These are phyloP conservation scores for Stigmatopora argus DNA, from an alignment of 2,113 vertebrate species.

Conservation along the genomic window DNA sequence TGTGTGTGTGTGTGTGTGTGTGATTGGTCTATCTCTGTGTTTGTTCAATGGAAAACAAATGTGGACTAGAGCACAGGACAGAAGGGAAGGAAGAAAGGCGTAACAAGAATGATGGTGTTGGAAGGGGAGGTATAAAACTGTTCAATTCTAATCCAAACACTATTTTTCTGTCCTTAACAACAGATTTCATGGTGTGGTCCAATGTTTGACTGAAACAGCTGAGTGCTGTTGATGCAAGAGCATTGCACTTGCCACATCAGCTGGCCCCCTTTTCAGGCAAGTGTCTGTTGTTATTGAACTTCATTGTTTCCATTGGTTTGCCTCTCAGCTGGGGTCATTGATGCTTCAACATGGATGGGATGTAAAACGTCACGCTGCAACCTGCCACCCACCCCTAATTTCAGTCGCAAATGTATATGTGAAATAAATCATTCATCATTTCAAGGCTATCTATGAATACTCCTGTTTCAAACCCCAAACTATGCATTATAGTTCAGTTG, in stretches of 20 bases:
- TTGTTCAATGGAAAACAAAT: constrained; percentile 48
- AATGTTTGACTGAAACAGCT: constrained; percentile 91
- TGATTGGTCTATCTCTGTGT: not conserved
- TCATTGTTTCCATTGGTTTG: constrained; percentile 87
- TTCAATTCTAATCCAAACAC: constrained; percentile 98
- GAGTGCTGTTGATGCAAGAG: constrained; percentile 90
- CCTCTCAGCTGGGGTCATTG: constrained; percentile 97
- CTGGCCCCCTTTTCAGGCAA: constrained; percentile 79
- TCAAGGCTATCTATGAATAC: too few species aligned
- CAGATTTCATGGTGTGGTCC: constrained; percentile 97
- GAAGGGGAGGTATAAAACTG: constrained; percentile 84
- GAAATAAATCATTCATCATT: constrained; percentile 20
- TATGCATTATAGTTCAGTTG: too few species aligned
- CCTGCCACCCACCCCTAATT: constrained; percentile 73
- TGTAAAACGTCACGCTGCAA: constrained; percentile 80
- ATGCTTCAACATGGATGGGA: constrained; percentile 86
- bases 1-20: constrained; percentile 22
- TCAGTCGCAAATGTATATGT: constrained; percentile 64
- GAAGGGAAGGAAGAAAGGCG: constrained; percentile 35
- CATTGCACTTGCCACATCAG: constrained; percentile 85
- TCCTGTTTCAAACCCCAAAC: too few species aligned
- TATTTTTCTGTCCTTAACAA: constrained; percentile 99
- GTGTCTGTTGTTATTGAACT: constrained; percentile 91
- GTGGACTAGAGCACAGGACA: constrained; percentile 44
- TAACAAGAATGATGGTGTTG: constrained; percentile 56